Evolutionary conservation across 2,797 vertebrate species (phyloP).

Genomic region (Oreochromis grahami): DNA sequence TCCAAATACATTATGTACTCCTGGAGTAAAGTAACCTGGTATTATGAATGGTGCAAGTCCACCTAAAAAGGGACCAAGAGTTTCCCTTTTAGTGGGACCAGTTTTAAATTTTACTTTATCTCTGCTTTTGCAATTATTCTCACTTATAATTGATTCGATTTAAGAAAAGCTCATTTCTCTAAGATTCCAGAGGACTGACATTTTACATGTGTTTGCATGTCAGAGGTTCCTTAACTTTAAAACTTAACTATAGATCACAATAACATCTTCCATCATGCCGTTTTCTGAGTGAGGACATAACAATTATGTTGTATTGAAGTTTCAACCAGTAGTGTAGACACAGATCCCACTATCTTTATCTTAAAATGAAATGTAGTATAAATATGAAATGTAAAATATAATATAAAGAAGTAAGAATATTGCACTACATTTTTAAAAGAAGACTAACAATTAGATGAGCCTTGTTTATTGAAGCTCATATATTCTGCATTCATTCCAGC

Average conservation of each 20-base stretch:
- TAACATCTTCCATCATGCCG: neutral
- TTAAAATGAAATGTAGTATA: neutral
- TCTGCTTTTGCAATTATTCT: neutral
- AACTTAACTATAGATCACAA: neutral
- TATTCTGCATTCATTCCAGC: neutral
- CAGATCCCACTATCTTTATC: neutral
- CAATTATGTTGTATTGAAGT: neutral
- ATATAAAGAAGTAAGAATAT: neutral
- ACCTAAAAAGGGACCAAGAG: neutral
- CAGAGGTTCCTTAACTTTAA: neutral
- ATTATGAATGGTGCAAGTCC: neutral
- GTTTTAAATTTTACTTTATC: neutral
- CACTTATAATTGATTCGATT: neutral
- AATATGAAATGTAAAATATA: neutral
- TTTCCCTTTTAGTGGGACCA: neutral
- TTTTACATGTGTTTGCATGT: neutral
- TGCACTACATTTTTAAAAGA: neutral
- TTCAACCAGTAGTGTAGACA: neutral
- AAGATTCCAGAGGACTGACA: neutral
- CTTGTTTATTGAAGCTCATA: neutral
- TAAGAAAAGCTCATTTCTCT: neutral
- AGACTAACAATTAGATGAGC: neutral
- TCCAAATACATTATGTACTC: neutral
- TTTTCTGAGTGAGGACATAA: neutral
- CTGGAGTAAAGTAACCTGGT: neutral